Evolutionary conservation across 1,140 invertebrate species (phyloP).

Genomic region (Agrilus planipennis): DNA sequence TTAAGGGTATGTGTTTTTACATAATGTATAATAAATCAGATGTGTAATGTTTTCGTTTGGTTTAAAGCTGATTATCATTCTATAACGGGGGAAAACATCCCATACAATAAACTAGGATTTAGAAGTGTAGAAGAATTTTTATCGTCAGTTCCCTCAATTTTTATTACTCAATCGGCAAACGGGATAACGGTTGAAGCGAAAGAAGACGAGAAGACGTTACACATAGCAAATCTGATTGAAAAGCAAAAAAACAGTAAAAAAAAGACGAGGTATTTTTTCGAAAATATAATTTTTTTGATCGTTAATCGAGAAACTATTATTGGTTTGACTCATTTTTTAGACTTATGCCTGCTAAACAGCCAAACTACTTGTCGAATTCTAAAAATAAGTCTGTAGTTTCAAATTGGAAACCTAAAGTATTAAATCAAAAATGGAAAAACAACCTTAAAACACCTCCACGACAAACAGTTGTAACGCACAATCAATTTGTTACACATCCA

Average conservation of each 20-base stretch:
- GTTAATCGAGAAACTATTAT: slow-evolving; percentile 2
- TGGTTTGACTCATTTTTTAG: not conserved
- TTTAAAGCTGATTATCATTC: slow-evolving; percentile 41
- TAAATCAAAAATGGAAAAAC: slow-evolving; percentile 2
- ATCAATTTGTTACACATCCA: slow-evolving; percentile 18
- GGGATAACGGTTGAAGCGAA: slow-evolving; percentile 41
- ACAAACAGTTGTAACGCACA: slow-evolving; percentile 14
- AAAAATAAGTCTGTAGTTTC: slow-evolving; percentile 3
- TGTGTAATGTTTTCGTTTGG: not conserved
- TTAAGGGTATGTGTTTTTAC: slow-evolving; percentile 13
- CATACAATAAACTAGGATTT: slow-evolving; percentile 44
- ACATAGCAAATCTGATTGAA: slow-evolving; percentile 45
- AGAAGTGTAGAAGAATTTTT: slow-evolving; percentile 42
- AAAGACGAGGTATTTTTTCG: slow-evolving; percentile 2
- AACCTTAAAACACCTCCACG: slow-evolving; percentile 10
- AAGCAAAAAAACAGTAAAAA: slow-evolving; percentile 39
- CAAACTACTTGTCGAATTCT: not conserved
- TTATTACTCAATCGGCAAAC: slow-evolving; percentile 32
- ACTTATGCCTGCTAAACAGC: slow-evolving; percentile 2
- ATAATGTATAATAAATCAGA: not conserved
- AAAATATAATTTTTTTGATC: slow-evolving; percentile 6
- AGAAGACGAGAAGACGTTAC: slow-evolving; percentile 40
- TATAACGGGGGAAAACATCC: slow-evolving; percentile 44
- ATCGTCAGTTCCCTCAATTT: slow-evolving; percentile 38
- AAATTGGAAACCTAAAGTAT: slow-evolving; percentile 16